These are phyloP conservation scores for Druon quercuslanigerum DNA, from an alignment of 1,140 invertebrate species.

Conservation along the genomic window DNA sequence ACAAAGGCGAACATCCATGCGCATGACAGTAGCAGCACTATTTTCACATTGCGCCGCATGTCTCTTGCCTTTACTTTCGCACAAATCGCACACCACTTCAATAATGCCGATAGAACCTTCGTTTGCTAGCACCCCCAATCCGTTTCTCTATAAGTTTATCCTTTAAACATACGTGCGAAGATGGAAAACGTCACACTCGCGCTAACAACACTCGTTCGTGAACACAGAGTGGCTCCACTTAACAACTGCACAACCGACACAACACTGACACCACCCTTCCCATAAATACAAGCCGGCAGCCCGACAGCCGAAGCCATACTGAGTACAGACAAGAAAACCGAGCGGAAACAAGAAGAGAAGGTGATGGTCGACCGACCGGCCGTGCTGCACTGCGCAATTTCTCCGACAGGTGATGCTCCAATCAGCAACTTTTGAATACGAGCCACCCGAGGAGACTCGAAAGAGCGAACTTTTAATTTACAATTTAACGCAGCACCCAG, in stretches of 20 bases:
- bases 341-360: too few relatives aligned
- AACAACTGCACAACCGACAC: conserved; percentile 63
- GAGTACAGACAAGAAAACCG: too few relatives aligned
- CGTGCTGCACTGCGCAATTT: too few relatives aligned
- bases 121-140: not conserved
- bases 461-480: too few relatives aligned
- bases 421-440: too few relatives aligned
- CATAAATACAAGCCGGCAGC: not conserved
- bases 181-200: conserved; percentile 39
- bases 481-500: too few relatives aligned
- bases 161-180: conserved; percentile 44
- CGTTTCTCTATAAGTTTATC: conserved; percentile 23
- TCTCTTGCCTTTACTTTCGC: conserved; percentile 45
- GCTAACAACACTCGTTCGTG: conserved; percentile 8
- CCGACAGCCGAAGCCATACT: not conserved
- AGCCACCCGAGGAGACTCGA: too few relatives aligned
- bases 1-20: conserved; percentile 78
- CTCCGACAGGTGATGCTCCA: too few relatives aligned
- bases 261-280: conserved; percentile 58
- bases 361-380: too few relatives aligned
- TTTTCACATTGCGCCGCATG: conserved; percentile 78
- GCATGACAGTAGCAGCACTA: conserved; percentile 76
- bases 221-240: conserved; percentile 28
- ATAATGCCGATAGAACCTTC: not conserved
- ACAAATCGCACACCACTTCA: not conserved